Evolutionary conservation across 1,140 invertebrate species (phyloP).

Genomic region (Camponotus floridanus): DNA sequence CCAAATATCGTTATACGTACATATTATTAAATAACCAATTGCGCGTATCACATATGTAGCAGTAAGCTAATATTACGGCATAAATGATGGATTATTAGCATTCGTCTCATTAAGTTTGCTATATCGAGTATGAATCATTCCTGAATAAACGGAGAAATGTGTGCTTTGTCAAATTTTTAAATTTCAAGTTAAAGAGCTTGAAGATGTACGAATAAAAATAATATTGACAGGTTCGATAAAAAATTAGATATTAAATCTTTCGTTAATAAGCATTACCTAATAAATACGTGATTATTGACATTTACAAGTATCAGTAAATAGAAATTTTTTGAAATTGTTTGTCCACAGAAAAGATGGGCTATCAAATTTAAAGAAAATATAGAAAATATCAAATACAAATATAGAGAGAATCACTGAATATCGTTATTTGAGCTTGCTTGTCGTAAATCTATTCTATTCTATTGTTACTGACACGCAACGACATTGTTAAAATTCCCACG

Average conservation of each 20-base stretch:
- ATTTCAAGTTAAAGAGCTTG: not conserved
- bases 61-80: not conserved
- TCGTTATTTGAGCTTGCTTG: not conserved
- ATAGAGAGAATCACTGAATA: not conserved
- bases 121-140: not conserved
- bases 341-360: not conserved
- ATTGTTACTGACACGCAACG: not conserved
- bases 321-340: not conserved
- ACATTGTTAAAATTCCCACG: constrained; percentile 24
- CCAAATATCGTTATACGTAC: constrained; percentile 26
- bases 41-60: not conserved
- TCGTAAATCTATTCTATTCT: constrained; percentile 25
- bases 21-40: constrained; percentile 41
- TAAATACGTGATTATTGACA: not conserved
- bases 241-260: constrained; percentile 1
- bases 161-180: not conserved
- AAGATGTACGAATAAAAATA: not conserved
- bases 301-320: not conserved
- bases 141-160: not conserved
- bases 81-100: constrained; percentile 32
- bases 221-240: not conserved
- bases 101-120: constrained; percentile 25
- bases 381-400: too few relatives aligned
- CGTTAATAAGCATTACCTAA: not conserved
- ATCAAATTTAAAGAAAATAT: not conserved